Base-by-base conservation (phyloP, 2,888 invertebrate species). In the Notocelia uddmanniana region DNA sequence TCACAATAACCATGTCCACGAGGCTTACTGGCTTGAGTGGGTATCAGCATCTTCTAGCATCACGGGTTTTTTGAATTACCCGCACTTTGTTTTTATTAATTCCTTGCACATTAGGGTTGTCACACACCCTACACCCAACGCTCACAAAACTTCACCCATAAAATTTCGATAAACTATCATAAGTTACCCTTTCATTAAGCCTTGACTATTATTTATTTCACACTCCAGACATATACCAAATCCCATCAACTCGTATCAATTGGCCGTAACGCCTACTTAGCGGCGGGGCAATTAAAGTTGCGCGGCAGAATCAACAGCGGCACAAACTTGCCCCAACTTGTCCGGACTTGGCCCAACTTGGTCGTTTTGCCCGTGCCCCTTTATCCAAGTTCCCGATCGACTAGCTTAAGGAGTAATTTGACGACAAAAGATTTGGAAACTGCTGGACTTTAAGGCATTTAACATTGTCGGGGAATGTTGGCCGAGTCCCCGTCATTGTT, bases 371-470 rank as follows among this genome's bases (percentile, higher is more conserved):
- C 64, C 21, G 13, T 45, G 55, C 55, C 69, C 85, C 84, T 84
- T 87, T 85, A 83, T 81, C 82, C 85, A 85, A 89, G 86, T 86
- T 85, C 82, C 81, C 85, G 85, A 87, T 88, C 87, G 85, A 82
- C 82, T 84, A 89, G 87, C 87, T 86, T 87, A 85, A 82, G 85
- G 80, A 85, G 86, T 89, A 88, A 90, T 90, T 90, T 88, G 85
- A 86, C 85, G 86, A 83, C 86, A 82, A 83, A 87, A 88, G 83
- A 54, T 71, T 64, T 58, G 21, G 52, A 31, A 58, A 58, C 57
- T 37, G 31, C 45, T 48, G 63, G 58, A 55, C 41, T 69, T 58
- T 21, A 59, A 69, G 60, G 54, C 60, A 52, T 70, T 59, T 37
- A 31, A 66, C 69, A 58, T n/a, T 69, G 26, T 57, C 37, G 15